Base-by-base conservation (phyloP, 2,113 vertebrate species). In the Anarrhichthys ocellatus region DNA sequence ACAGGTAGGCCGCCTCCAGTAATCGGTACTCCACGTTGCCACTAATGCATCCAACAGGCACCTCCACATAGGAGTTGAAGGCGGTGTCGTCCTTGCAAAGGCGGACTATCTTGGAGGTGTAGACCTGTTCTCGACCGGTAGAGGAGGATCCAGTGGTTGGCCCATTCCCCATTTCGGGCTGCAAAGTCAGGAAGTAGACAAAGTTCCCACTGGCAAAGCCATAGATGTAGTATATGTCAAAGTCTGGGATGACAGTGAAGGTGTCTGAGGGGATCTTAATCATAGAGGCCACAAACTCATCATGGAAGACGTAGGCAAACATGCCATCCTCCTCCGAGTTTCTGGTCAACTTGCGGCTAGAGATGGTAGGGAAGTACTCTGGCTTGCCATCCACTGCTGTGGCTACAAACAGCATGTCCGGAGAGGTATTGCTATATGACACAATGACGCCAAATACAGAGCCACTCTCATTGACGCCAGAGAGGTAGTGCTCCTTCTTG, bases 231-330 rank as follows among this genome's bases (percentile, higher is more conserved):
- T 99, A 99, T 79, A 99, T 99, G 66, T 99, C 98, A 18, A 99
- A 99, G 91, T 99, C 97, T 0, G 98, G 98, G 90, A 99, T 98
- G 70, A 99, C 96, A 0, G 98, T 99, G 82, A 99, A 99, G 4
- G 98, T 99, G 58, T 99, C 98, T 0, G 98, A 99, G 0, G 98
- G 98, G 90, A 99, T 99, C 88, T 99, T 99, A 87, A 99, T 99
- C 97, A 99, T 98, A 0, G 98, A 99, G 32, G 98, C 98, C 89
- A 99, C 97, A 90, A 99, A 99, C 86, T 99, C 98, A 0, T 99
- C 98, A 0, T 99, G 98, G 94, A 99, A 99, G 91, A 99, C 98
- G 0, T 99, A 99, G 0, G 98, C 98, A 24, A 99, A 99, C 98
- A 99, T 99, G 79, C 98, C 96, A 0, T 99, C 98, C 0, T 97